Conservation (phyloP, 2,797 vertebrate species). For the Acipenser oxyrinchus region DNA sequence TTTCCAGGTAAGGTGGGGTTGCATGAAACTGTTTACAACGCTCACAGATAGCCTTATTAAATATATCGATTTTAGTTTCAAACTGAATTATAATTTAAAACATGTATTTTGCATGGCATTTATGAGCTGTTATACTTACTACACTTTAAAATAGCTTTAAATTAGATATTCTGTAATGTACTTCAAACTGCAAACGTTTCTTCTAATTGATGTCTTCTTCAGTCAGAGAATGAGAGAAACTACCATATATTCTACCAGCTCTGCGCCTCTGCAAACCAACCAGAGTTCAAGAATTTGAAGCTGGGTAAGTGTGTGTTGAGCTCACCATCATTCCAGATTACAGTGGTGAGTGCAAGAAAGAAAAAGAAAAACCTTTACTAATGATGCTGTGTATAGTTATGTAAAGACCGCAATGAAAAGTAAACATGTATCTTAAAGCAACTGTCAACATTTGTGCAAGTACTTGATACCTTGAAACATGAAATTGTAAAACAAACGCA, state of each 20-base stretch:
- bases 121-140: neutral
- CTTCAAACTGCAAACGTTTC: too few relatives aligned
- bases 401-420: too few relatives aligned
- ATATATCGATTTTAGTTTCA: neutral
- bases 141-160: neutral
- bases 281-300: slow-evolving; percentile 75
- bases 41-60: neutral
- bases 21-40: slow-evolving; percentile 5
- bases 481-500: too few relatives aligned
- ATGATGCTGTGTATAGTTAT: too few relatives aligned
- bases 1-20: slow-evolving; percentile 71
- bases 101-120: neutral
- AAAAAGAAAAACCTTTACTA: too few relatives aligned
- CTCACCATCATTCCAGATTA: too few relatives aligned
- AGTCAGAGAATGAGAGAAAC: slow-evolving; percentile 94
- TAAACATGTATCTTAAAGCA: too few relatives aligned
- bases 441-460: too few relatives aligned
- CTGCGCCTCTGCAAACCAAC: slow-evolving; percentile 77
- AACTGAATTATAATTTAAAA: too few relatives aligned
- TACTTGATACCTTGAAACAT: too few relatives aligned
- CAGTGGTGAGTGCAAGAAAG: too few relatives aligned
- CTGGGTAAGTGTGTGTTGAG: slow-evolving; percentile 63
- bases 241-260: slow-evolving; percentile 98
- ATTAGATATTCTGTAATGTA: too few relatives aligned
- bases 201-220: slow-evolving; percentile 24